Conservation (phyloP, 2,888 invertebrate species). For the Periphyllus acericola region DNA sequence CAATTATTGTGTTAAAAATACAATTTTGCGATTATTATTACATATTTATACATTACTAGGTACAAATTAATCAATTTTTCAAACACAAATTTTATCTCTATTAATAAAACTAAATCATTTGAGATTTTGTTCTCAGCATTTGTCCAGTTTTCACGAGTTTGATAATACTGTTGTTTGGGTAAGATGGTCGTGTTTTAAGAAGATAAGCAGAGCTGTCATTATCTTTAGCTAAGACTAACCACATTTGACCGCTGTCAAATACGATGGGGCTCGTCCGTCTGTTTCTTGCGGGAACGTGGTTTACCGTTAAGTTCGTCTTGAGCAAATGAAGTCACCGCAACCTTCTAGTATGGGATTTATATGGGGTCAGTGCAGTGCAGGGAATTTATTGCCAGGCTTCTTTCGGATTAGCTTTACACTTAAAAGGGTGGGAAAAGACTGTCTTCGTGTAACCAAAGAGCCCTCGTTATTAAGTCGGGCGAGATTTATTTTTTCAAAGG, state of each 20-base stretch:
- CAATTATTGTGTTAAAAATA: neutral
- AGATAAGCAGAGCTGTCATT: conserved; percentile 37
- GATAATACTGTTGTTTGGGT: neutral
- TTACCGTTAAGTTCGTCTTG: conserved; percentile 43
- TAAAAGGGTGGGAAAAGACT: conserved; percentile 35
- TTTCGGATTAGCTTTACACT: conserved; percentile 41
- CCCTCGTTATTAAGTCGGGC: conserved; percentile 28
- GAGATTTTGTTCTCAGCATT: neutral
- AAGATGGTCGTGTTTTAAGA: neutral
- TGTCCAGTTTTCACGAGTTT: neutral
- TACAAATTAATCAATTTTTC: no score
- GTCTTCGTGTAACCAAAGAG: conserved; percentile 43
- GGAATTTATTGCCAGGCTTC: conserved; percentile 49
- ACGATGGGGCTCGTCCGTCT: neutral
- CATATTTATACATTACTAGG: neutral
- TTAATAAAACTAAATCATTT: neutral
- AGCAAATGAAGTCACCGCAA: conserved; percentile 38
- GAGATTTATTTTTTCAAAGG: conserved; percentile 52
- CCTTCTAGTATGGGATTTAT: conserved; percentile 38
- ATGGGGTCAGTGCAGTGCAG: conserved; percentile 8
- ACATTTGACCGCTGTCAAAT: conserved; percentile 32
- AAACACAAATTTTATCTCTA: no score
- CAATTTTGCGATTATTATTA: neutral
- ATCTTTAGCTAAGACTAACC: conserved; percentile 15
- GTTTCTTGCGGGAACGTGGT: conserved; percentile 11